A percentile compares a stretch with the other conserved stretches of the same genome.
phyloP scores from a whole-genome alignment of 2,113 vertebrate species.

The Anseranas semipalmata region DNA sequence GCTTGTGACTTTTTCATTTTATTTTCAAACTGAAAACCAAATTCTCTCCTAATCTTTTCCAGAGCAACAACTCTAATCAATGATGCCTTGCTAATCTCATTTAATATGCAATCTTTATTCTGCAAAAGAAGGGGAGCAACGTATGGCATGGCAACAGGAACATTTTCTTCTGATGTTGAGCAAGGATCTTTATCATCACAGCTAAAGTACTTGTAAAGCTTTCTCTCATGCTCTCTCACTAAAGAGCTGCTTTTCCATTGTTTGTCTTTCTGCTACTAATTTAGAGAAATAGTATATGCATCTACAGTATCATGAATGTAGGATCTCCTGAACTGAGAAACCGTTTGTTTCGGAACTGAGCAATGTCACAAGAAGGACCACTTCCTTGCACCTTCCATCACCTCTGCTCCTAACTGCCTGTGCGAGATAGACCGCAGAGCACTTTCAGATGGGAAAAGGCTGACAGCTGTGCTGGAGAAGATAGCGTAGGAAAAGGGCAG shows the following conservation, averaged over 20 bases:
- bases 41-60: conserved; percentile 34
- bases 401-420: neutral
- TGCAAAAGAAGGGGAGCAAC: neutral
- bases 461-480: neutral
- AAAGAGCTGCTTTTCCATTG: neutral
- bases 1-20: conserved; percentile 9
- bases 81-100: neutral
- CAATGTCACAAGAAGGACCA: neutral
- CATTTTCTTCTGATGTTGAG: neutral
- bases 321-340: neutral
- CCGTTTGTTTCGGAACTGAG: neutral
- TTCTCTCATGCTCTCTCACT: neutral
- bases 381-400: neutral
- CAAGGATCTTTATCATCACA: neutral
- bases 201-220: neutral
- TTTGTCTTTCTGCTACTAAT: neutral
- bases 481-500: neutral
- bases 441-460: neutral
- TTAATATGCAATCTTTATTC: neutral
- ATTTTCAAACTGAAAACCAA: conserved; percentile 38
- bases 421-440: neutral
- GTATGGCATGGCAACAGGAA: neutral
- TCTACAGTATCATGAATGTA: neutral
- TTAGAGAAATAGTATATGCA: neutral
- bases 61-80: neutral